Evolutionary conservation across 2,797 vertebrate species (phyloP).

Genomic region (Streptopelia turtur): DNA sequence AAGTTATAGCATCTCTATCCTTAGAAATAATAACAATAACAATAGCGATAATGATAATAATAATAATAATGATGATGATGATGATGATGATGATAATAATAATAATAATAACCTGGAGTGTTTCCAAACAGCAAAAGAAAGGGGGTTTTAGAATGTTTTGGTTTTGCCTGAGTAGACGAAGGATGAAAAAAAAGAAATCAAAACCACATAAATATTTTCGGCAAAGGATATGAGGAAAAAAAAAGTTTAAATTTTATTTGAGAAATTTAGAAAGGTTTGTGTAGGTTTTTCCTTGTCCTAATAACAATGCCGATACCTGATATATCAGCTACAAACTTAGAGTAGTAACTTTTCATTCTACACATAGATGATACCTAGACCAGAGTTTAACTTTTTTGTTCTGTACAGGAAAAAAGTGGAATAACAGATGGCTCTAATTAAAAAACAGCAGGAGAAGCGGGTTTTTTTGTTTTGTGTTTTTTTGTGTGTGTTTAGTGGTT

Average conservation of each 20-base stretch:
- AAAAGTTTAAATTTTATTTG: background rate
- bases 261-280: background rate
- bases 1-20: background rate
- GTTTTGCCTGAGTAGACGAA: background rate
- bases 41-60: too few species aligned
- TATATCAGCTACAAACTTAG: background rate
- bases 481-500: too few species aligned
- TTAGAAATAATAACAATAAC: background rate
- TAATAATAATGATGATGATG: too few species aligned
- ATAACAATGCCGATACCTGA: background rate
- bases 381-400: constrained; percentile 14
- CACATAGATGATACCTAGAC: background rate
- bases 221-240: background rate
- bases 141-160: fast-evolving
- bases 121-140: background rate
- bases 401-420: background rate
- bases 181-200: background rate
- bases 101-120: background rate
- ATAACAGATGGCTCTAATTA: constrained; percentile 66
- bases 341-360: background rate
- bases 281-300: background rate
- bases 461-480: too few species aligned
- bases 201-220: background rate
- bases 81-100: too few species aligned
- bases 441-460: constrained; percentile 27